These are phyloP conservation scores for Cebidichthys violaceus DNA, from an alignment of 2,113 vertebrate species.

Conservation along the genomic window DNA sequence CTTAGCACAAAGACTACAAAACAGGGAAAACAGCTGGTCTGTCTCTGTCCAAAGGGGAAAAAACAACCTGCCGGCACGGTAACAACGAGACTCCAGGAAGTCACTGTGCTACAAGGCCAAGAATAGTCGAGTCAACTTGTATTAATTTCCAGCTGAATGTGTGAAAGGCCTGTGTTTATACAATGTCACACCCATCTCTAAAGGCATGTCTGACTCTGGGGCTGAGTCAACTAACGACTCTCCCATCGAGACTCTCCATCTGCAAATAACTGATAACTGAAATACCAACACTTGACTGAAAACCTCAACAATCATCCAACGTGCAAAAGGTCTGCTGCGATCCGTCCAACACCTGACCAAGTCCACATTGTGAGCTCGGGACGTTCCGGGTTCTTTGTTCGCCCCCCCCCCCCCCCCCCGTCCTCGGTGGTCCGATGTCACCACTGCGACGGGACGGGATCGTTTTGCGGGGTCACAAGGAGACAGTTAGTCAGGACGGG, in stretches of 20 bases:
- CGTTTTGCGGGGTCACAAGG: conserved; percentile 55
- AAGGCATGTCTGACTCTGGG: conserved; percentile 5
- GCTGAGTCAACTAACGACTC: conserved; percentile 31
- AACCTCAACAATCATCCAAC: neutral
- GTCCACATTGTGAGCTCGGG: neutral
- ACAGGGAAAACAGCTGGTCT: neutral
- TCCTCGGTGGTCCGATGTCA: neutral
- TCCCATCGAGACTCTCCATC: conserved; percentile 15
- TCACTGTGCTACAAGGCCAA: neutral
- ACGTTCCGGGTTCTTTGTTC: neutral
- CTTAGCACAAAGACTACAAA: neutral
- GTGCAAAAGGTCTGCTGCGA: neutral
- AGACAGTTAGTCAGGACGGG: conserved; percentile 44
- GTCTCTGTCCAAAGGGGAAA: neutral
- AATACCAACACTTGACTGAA: conserved; percentile 16
- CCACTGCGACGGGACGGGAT: conserved; percentile 25
- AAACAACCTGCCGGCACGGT: neutral
- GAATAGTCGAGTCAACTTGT: neutral
- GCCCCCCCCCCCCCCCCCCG: neutral
- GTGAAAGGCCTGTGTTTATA: conserved; percentile 24
- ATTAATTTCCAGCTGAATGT: neutral
- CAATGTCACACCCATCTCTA: conserved; percentile 33
- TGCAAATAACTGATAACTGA: conserved; percentile 31
- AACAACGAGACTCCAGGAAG: neutral
- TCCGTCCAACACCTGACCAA: neutral